Percentiles rank a stretch among this genome's conserved stretches.
Conservation (phyloP, 2,113 vertebrate species). For the Leptocoma aspasia region DNA sequence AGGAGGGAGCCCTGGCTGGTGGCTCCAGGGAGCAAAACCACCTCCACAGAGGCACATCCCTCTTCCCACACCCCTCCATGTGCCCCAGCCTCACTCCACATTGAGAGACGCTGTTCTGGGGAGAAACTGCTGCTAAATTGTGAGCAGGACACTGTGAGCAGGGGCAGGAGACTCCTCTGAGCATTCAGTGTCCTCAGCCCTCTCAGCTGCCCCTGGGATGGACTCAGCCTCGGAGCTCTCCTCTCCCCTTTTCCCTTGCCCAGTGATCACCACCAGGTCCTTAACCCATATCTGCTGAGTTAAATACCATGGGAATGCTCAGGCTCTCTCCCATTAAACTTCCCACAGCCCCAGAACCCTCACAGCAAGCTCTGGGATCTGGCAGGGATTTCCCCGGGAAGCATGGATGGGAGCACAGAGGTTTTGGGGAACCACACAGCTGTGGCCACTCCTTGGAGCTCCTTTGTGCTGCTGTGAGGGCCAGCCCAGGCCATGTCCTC, state of each 20-base stretch:
- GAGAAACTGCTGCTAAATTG: background rate
- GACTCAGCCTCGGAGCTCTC: background rate
- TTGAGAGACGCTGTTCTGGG: accelerated
- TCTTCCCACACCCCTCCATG: background rate
- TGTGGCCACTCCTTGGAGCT: accelerated
- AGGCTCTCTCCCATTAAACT: background rate
- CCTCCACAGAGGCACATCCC: background rate
- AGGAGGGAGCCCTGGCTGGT: background rate
- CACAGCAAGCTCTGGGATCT: accelerated
- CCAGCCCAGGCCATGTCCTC: background rate
- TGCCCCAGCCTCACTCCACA: background rate
- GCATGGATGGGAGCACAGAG: background rate
- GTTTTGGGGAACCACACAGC: accelerated
- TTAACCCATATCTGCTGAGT: background rate
- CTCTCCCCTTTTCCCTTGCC: background rate
- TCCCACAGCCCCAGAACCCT: accelerated
- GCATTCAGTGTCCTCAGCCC: background rate
- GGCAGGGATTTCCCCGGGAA: accelerated
- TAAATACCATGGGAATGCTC: background rate
- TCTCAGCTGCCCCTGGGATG: accelerated
- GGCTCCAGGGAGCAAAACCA: background rate
- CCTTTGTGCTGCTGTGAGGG: background rate
- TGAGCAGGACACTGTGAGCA: accelerated
- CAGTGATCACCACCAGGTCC: background rate
- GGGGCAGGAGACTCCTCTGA: background rate